Evolutionary conservation across 2,113 vertebrate species (phyloP).

Genomic region (Ictalurus punctatus): DNA sequence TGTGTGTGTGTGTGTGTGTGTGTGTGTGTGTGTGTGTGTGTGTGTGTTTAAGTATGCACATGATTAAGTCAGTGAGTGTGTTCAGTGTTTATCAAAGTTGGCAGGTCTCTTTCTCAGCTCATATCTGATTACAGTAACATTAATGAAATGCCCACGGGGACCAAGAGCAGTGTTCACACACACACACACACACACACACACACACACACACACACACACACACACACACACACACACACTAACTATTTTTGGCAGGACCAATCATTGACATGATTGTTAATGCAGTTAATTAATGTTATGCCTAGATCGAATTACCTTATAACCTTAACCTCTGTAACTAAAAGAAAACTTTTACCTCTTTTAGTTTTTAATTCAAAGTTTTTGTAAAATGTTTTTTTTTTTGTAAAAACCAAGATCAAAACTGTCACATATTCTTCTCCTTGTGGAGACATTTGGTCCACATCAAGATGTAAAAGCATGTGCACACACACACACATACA

Average conservation of each 20-base stretch:
- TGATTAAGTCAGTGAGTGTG: slow-evolving; percentile 21
- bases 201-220: background rate
- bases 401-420: no score
- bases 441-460: background rate
- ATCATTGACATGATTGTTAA: background rate
- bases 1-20: slow-evolving; percentile 7
- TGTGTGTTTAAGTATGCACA: slow-evolving; percentile 6
- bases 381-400: no score
- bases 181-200: background rate
- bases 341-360: background rate
- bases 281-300: background rate
- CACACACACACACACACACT: background rate
- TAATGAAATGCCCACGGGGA: slow-evolving; percentile 42
- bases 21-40: background rate
- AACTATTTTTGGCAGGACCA: background rate
- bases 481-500: background rate
- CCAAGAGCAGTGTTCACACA: background rate
- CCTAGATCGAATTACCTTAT: background rate
- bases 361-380: background rate
- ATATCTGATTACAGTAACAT: slow-evolving; percentile 38
- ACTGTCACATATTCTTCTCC: no score
- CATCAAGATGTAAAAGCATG: background rate
- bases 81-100: slow-evolving; percentile 34
- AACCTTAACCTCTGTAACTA: background rate
- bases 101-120: slow-evolving; percentile 22